A percentile compares a stretch with the other conserved stretches of the same genome.
phyloP scores from a whole-genome alignment of 2,113 vertebrate species.

The Eretmochelys imbricata region DNA sequence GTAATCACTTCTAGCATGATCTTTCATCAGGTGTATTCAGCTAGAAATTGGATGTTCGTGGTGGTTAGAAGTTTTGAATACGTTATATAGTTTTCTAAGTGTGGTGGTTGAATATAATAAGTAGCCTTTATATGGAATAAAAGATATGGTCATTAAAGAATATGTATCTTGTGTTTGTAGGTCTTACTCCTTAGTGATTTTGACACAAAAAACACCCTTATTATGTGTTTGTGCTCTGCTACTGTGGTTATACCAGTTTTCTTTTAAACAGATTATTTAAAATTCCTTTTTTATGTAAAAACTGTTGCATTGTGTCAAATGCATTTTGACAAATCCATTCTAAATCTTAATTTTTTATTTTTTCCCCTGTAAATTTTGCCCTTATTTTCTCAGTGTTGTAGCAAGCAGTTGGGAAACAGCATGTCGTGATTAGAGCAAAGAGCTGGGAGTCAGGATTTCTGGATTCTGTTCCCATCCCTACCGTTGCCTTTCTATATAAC shows the following conservation, averaged over 20 bases:
- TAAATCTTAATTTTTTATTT: background rate
- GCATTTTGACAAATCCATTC: rapidly evolving
- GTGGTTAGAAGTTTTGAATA: background rate
- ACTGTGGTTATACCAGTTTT: background rate
- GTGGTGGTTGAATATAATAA: background rate
- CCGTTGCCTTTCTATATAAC: background rate
- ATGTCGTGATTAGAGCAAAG: rapidly evolving
- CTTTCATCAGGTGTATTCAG: conserved; percentile 8
- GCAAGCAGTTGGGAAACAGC: background rate
- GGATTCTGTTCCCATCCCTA: background rate
- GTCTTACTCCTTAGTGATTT: background rate
- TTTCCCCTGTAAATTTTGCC: background rate
- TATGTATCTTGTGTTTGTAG: background rate
- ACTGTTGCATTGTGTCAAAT: rapidly evolving
- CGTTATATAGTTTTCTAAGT: background rate
- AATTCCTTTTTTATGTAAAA: background rate
- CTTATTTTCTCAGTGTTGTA: background rate
- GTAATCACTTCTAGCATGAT: conserved; percentile 1
- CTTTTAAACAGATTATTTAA: too few species aligned
- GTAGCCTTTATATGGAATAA: background rate
- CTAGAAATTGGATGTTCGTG: background rate
- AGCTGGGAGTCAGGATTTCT: background rate
- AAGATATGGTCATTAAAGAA: rapidly evolving
- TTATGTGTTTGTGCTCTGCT: background rate
- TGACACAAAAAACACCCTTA: background rate